Evolutionary conservation across 2,113 vertebrate genomes (phyloP).

Genomic region (Nibea albiflora): DNA sequence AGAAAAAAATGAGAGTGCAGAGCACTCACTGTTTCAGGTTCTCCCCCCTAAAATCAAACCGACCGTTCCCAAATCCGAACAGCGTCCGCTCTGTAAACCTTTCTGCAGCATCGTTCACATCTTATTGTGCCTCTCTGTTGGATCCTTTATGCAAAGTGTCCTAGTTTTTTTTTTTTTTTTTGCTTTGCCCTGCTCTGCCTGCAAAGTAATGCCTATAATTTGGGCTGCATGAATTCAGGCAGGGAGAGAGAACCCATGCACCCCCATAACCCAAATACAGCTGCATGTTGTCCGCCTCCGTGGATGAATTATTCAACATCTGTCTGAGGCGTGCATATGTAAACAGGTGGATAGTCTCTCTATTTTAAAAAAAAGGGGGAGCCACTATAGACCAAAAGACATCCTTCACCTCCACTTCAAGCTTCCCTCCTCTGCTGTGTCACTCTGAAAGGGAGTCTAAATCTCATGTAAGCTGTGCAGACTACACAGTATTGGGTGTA

Average conservation of each 20-base stretch:
- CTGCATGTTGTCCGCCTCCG: constrained; percentile 74
- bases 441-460: constrained; percentile 49
- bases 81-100: constrained; percentile 16
- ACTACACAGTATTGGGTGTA: constrained; percentile 36
- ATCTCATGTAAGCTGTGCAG: constrained; percentile 49
- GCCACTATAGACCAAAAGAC: constrained; percentile 55
- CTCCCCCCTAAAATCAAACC: not conserved
- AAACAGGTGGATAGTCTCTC: constrained; percentile 70
- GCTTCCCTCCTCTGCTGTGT: constrained; percentile 31
- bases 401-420: constrained; percentile 47
- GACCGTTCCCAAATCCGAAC: constrained; percentile 4
- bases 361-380: constrained; percentile 33
- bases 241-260: constrained; percentile 57
- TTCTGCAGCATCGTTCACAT: constrained; percentile 47
- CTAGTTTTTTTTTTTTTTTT: constrained; percentile 55
- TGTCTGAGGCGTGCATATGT: constrained; percentile 80
- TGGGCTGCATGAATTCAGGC: constrained; percentile 57
- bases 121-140: constrained; percentile 51
- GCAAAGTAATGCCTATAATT: constrained; percentile 75
- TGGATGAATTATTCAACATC: constrained; percentile 82
- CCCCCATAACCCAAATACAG: constrained; percentile 82
- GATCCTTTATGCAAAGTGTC: constrained; percentile 75
- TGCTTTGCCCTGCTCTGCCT: constrained; percentile 60
- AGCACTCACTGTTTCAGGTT: not conserved
- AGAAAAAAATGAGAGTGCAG: not conserved